Percentiles rank a stretch among this genome's conserved stretches.
phyloP scores from a whole-genome alignment of 2,888 invertebrate genomes.

The Stenodema calcarata region DNA sequence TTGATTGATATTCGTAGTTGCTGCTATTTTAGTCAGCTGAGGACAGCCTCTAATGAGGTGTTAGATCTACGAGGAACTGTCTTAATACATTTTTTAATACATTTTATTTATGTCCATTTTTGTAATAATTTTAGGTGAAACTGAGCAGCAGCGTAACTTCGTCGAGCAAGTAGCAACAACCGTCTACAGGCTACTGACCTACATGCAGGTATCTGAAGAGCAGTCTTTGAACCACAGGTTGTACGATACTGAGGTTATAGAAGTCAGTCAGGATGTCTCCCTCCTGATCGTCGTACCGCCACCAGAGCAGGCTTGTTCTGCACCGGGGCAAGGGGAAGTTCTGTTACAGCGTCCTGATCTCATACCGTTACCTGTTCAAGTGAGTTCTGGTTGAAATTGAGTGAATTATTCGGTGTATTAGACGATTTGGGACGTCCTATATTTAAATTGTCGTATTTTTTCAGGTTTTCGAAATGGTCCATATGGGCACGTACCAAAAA shows the following conservation, averaged over 20 bases:
- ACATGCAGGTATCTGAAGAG: conserved; percentile 78
- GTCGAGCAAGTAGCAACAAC: conserved; percentile 78
- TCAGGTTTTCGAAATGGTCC: conserved; percentile 73
- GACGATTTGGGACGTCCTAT: not conserved
- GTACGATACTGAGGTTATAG: conserved; percentile 92
- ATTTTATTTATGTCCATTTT: too few relatives aligned
- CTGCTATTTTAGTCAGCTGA: too few relatives aligned
- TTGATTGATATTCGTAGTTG: too few relatives aligned
- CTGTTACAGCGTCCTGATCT: conserved; percentile 84
- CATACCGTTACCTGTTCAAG: conserved; percentile 89
- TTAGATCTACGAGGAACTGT: too few relatives aligned
- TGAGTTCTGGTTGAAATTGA: conserved; percentile 59
- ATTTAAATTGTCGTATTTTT: not conserved
- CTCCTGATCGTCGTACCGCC: conserved; percentile 92
- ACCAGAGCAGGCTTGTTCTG: conserved; percentile 87
- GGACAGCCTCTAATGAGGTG: too few relatives aligned
- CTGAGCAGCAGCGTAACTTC: conserved; percentile 82
- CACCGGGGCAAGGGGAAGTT: conserved; percentile 83
- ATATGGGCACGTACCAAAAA: conserved; percentile 91
- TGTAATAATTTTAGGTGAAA: conserved; percentile 26
- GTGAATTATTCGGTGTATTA: too few relatives aligned
- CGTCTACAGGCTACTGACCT: conserved; percentile 76
- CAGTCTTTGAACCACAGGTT: conserved; percentile 75
- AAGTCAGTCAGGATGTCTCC: conserved; percentile 87
- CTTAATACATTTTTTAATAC: too few relatives aligned